Conservation (phyloP, 2,113 vertebrate species). For the Anoplopoma fimbria region DNA sequence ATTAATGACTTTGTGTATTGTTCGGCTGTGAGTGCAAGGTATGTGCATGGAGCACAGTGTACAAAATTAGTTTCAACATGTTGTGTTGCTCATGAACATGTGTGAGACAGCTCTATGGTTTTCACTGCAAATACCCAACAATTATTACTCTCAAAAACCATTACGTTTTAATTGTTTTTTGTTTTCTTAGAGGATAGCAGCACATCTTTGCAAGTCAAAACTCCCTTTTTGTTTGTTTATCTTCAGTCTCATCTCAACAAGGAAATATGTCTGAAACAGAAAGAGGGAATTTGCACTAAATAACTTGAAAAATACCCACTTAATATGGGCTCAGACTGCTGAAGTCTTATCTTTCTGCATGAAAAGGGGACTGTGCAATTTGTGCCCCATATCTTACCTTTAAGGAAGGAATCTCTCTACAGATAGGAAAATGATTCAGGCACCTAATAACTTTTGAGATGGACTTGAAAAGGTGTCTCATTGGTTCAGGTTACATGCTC, state of each 20-base stretch:
- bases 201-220: too few relatives aligned
- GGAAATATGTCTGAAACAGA: constrained; percentile 2
- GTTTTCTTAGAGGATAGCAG: background rate
- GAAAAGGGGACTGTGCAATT: background rate
- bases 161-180: background rate
- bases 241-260: background rate
- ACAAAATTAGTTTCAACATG: constrained; percentile 18
- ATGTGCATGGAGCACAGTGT: background rate
- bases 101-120: background rate
- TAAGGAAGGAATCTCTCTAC: background rate
- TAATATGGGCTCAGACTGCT: background rate
- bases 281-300: background rate
- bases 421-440: background rate
- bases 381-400: background rate
- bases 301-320: background rate
- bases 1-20: constrained; percentile 57
- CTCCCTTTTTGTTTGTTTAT: background rate
- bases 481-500: background rate
- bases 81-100: constrained; percentile 27
- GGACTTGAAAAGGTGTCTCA: background rate
- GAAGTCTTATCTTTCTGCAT: background rate
- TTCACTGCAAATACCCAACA: background rate
- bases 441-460: background rate
- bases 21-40: constrained; percentile 23
- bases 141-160: background rate